Conservation (phyloP, 2,113 vertebrate species). For the Mastomys coucha region DNA sequence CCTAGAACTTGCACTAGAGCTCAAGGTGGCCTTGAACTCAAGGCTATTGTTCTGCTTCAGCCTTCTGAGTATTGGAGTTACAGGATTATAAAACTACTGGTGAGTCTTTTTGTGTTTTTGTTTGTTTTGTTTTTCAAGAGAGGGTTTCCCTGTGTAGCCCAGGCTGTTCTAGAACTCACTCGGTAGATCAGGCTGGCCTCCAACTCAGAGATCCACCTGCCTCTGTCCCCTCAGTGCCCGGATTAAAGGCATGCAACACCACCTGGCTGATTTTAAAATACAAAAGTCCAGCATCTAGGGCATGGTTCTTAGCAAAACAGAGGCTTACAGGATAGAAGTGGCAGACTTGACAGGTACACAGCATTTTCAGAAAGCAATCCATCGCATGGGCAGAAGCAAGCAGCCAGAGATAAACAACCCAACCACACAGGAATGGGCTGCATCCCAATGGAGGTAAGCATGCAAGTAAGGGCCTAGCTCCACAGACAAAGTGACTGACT, state of each 20-base stretch:
- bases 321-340: rapidly evolving
- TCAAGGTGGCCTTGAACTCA: background rate
- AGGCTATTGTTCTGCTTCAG: background rate
- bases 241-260: background rate
- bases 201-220: background rate
- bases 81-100: background rate
- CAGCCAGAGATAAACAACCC: background rate
- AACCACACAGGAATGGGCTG: too few species aligned
- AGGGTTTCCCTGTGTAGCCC: background rate
- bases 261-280: background rate
- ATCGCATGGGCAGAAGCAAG: background rate
- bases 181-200: background rate
- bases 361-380: background rate
- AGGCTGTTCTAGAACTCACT: background rate
- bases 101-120: background rate
- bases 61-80: background rate
- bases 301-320: background rate
- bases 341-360: background rate
- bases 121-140: background rate
- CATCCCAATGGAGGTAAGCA: conserved; percentile 25
- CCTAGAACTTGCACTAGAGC: background rate
- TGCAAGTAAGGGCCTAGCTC: conserved; percentile 65
- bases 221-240: background rate
- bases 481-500: conserved; percentile 68
- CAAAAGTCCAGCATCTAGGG: background rate